These are phyloP conservation scores for Pseudorectes ferrugineus DNA, from an alignment of 2,113 vertebrate genomes.

Conservation along the genomic window DNA sequence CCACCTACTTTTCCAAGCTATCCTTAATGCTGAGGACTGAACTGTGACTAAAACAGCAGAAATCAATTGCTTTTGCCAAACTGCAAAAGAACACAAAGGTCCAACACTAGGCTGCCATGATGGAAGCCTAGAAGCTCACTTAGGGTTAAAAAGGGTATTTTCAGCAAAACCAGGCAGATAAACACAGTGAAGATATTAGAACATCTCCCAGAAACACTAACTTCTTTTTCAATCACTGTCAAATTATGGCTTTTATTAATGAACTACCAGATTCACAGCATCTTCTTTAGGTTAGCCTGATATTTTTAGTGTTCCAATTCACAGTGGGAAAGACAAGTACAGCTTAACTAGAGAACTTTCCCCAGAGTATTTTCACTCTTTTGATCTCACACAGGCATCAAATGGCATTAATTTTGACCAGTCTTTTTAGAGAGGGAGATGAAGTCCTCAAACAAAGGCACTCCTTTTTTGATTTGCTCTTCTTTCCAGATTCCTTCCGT, in stretches of 20 bases:
- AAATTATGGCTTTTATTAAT: not conserved
- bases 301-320: not conserved
- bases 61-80: not conserved
- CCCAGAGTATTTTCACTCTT: not conserved
- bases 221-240: not conserved
- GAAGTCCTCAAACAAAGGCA: not conserved
- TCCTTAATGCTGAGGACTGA: not conserved
- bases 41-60: not conserved
- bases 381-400: not conserved
- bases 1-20: not conserved
- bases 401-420: not conserved
- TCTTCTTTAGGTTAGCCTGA: not conserved
- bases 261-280: not conserved
- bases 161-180: not conserved
- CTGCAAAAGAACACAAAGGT: not conserved
- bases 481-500: not conserved
- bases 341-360: not conserved
- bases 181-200: not conserved
- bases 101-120: not conserved
- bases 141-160: not conserved
- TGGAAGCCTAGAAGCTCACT: not conserved
- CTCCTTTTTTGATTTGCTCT: not conserved
- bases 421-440: not conserved
- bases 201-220: not conserved
- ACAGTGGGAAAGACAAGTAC: not conserved